These are phyloP conservation scores for Gopherus evgoodei DNA, from an alignment of 2,113 vertebrate genomes.

Conservation along the genomic window DNA sequence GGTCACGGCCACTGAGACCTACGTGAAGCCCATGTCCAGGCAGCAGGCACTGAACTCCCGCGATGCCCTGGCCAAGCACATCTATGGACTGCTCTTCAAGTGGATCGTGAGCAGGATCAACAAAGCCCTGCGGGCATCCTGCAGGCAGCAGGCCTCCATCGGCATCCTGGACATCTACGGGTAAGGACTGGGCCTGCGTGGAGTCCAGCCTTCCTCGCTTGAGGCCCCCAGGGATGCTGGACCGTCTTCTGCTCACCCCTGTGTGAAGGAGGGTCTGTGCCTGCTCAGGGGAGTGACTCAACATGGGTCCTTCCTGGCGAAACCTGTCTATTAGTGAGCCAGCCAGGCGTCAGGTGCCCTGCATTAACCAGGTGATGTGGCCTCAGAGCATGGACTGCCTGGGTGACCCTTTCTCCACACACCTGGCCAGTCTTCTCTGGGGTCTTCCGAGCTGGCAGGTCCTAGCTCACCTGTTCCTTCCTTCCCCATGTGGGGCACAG, in stretches of 20 bases:
- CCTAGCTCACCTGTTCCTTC: not conserved
- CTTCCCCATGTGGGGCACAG: not conserved
- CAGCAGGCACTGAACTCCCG: conserved; percentile 75
- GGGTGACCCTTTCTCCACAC: not conserved
- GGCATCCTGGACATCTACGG: conserved; percentile 86
- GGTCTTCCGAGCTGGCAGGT: not conserved
- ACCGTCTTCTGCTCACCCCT: not conserved
- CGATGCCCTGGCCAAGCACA: conserved; percentile 82
- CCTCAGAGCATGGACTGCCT: not conserved
- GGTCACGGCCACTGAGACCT: conserved; percentile 78
- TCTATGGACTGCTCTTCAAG: conserved; percentile 79
- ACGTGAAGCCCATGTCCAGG: conserved; percentile 79
- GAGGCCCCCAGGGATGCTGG: no score
- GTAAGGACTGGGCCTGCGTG: conserved; percentile 46
- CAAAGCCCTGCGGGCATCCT: conserved; percentile 69
- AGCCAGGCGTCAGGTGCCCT: not conserved
- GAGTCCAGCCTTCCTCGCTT: not conserved
- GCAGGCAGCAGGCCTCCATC: conserved; percentile 68
- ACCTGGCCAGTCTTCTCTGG: not conserved
- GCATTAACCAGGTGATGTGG: not conserved
- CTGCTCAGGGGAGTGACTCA: no score
- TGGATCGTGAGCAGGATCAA: conserved; percentile 84
- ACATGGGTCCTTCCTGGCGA: not conserved
- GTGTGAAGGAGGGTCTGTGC: fast-evolving
- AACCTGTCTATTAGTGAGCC: not conserved